Conservation (phyloP, 1,140 invertebrate species). For the Drosophila obscura region DNA sequence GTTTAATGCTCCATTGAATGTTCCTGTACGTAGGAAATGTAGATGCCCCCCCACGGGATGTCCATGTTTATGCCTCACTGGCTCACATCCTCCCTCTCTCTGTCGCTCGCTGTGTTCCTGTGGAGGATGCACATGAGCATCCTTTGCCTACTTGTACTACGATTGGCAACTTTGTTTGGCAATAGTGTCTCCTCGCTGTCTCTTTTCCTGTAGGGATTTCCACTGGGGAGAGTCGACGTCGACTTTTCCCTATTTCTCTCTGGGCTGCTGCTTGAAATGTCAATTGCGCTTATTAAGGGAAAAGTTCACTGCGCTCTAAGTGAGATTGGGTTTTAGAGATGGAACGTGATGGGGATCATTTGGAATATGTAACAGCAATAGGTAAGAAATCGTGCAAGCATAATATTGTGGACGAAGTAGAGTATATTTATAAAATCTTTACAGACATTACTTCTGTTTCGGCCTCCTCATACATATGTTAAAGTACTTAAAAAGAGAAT, state of each 20-base stretch:
- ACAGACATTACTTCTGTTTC: no score
- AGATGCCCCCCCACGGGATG: conserved; percentile 21
- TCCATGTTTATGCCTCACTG: conserved; percentile 48
- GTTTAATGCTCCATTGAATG: conserved; percentile 67
- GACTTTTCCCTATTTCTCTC: not conserved
- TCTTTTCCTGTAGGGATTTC: conserved; percentile 10
- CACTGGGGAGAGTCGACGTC: not conserved
- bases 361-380: no score
- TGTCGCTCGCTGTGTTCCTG: no score
- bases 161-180: conserved; percentile 55
- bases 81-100: not conserved
- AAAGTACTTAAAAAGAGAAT: no score
- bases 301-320: conserved; percentile 64
- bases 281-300: conserved; percentile 71
- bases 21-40: conserved; percentile 8
- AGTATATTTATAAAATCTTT: no score
- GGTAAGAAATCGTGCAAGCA: no score
- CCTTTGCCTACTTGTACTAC: conserved; percentile 25
- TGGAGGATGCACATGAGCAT: conserved; percentile 32
- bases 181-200: conserved; percentile 20
- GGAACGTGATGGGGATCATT: not conserved
- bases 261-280: conserved; percentile 50
- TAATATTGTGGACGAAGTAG: no score
- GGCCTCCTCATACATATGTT: no score
- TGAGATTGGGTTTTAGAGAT: conserved; percentile 15